Percentiles rank a stretch among this genome's conserved stretches.
Evolutionary conservation across 1,140 invertebrate genomes (phyloP).

Genomic region (Macrotrachela quadricornifera): DNA sequence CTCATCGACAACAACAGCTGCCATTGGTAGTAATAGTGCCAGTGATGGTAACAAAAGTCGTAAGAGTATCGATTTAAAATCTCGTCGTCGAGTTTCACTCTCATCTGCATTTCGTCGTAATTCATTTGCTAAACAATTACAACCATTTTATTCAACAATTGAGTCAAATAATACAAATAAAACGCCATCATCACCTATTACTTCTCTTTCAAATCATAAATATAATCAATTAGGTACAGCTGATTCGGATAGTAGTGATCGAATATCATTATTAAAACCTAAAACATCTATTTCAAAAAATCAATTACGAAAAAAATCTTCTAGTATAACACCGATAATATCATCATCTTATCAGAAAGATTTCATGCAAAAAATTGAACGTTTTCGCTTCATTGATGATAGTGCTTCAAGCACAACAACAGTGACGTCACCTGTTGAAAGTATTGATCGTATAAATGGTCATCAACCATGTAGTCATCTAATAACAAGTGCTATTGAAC

Average conservation of each 20-base stretch:
- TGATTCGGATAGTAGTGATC: neutral
- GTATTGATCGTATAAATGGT: neutral
- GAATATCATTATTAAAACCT: neutral
- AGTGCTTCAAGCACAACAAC: conserved; percentile 1
- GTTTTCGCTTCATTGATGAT: conserved; percentile 2
- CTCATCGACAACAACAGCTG: neutral
- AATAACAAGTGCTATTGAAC: no score
- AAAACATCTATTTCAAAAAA: neutral
- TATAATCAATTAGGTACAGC: no score
- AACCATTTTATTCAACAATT: no score
- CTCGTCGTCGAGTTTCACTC: neutral
- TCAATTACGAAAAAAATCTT: neutral
- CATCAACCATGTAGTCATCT: no score
- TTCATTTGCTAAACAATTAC: no score
- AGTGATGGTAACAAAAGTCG: neutral
- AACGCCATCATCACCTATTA: no score
- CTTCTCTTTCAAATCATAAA: no score
- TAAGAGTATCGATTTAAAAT: no score
- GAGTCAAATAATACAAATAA: no score
- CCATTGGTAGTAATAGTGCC: neutral
- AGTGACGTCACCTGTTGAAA: neutral
- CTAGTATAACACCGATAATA: neutral
- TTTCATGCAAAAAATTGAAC: neutral
- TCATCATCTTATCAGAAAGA: neutral
- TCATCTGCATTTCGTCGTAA: neutral